A percentile compares a stretch with the other conserved stretches of the same genome.
phyloP scores from a whole-genome alignment of 2,797 vertebrate genomes.

The Chaetodon trifasciatus region DNA sequence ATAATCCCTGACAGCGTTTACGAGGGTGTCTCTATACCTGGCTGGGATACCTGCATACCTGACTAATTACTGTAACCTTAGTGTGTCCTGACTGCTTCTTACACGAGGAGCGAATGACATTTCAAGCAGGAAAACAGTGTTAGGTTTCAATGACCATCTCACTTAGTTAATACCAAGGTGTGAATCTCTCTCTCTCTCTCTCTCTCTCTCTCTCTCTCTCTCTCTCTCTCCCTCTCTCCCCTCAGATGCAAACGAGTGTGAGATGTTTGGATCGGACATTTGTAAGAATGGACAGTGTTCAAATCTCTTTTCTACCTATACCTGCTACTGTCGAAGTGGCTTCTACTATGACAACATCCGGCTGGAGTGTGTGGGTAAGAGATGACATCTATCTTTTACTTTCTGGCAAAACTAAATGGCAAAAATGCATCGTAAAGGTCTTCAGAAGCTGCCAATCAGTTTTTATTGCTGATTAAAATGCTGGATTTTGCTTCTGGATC shows the following conservation, averaged over 20 bases:
- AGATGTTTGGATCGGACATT: constrained; percentile 86
- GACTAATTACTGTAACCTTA: constrained; percentile 44
- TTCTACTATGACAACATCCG: constrained; percentile 86
- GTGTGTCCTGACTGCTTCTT: constrained; percentile 36
- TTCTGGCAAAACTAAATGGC: no score
- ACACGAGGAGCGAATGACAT: constrained; percentile 18
- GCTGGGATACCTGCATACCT: constrained; percentile 42
- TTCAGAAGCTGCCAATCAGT: no score
- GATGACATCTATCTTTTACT: background rate
- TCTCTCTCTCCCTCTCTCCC: constrained; percentile 28
- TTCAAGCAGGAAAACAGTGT: constrained; percentile 1
- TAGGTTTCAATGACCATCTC: background rate
- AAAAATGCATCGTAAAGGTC: background rate
- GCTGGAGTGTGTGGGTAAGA: constrained; percentile 87
- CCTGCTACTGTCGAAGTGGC: constrained; percentile 85
- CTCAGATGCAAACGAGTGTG: constrained; percentile 87
- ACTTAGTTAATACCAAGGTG: constrained; percentile 10
- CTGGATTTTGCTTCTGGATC: background rate
- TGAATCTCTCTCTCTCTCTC: constrained; percentile 35
- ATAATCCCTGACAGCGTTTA: constrained; percentile 53
- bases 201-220: no score
- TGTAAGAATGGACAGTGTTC: constrained; percentile 86
- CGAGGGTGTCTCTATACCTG: constrained; percentile 17
- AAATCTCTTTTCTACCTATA: constrained; percentile 81
- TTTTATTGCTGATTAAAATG: no score